Evolutionary conservation across 2,888 invertebrate genomes (phyloP), one percentile per base, ranked within the genome.

Genomic region (Coelogynopora nodosa): DNA sequence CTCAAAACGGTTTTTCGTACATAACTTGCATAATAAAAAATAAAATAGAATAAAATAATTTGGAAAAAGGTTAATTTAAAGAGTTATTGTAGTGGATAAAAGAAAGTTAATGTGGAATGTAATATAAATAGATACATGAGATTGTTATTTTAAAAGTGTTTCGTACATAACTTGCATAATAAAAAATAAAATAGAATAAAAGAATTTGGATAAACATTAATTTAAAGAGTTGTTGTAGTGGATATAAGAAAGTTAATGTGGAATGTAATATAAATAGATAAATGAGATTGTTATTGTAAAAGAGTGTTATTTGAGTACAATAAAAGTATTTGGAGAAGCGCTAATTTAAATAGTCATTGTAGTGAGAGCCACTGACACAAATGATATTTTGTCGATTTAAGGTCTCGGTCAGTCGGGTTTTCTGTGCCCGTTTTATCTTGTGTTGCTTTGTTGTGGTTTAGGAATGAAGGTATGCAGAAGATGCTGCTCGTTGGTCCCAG

Each of bases 401-500:
- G 74, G 5, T 74, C 74, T 74, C 27, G 74, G 74, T 74, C 74
- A 5, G 74, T 74, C 74, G 74, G 74, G 74, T 74, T 23, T 74
- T 26, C 74, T 13, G 74, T 74, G 18, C 74, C 74, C 5, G 23
- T 74, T 74, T 23, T 74, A 26, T 74, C 23, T 74, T 74, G 74
- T 74, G 74, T 74, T 74, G 18, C 74, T 74, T 74, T 74, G 23
- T 74, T 74, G 74, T 74, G 74, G 74, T 74, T 74, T 26, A 26
- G 74, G 74, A 74, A 74, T 74, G 23, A 74, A 74, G 74, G 74
- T 26, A 74, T 74, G 74, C 74, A 74, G 74, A 49, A 49, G 49
- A 18, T 18, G 49, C 49, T 49, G 49, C 2, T 13, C 10, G 74
- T 74, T 74, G 74, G 27, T 74, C 74, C 18, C 74, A 26, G 23